Evolutionary conservation across 2,888 invertebrate species (phyloP), one percentile per base, ranked within the genome.

Genomic region (Eristalis intricaria): DNA sequence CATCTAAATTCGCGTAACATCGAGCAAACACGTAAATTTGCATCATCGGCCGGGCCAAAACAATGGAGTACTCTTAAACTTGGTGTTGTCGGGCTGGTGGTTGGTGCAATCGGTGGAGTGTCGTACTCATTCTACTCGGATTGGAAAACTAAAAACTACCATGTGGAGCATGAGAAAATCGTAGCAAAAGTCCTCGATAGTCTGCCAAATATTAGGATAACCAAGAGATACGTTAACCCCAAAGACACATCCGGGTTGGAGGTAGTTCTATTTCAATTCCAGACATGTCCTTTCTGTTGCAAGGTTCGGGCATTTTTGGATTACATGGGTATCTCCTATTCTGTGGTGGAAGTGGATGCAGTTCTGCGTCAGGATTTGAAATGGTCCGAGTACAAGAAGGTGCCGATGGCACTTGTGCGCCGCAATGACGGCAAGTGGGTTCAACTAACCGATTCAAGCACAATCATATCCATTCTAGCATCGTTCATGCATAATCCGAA

Each of bases 271-370:
- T 99, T 97, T 91, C 99, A 99, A 94, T 99, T 98, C 92, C 97
- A 98, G 90, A 98, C 98, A 0, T 99, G 99, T 91, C 99, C 99
- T 0, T 99, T 99, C 93, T 99, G 99, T 93, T 99, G 98, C 91
- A 99, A 99, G 94, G 93, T 93, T 1, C 94, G 99, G 82, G 96
- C 98, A 0, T 97, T 96, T 92, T 94, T 99, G 13, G 99, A 99
- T 93, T 98, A 96, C 90, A 95, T 96, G 92, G 99, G 99, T 1
- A 95, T 99, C 78, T 97, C 97, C 0, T 99, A 99, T 92, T 97
- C 99, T 90, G 95, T 99, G 8, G 97, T 99, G 3, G 99, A 99
- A 94, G 99, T 99, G 0, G 98, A 99, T 93, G 99, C 99, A 11
- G 98, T 99, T 0, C 94, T 98, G 0, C 95, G 98, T 23, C 96